These are phyloP conservation scores for Chrysotoxum bicinctum DNA, from an alignment of 2,888 invertebrate genomes.

Conservation along the genomic window DNA sequence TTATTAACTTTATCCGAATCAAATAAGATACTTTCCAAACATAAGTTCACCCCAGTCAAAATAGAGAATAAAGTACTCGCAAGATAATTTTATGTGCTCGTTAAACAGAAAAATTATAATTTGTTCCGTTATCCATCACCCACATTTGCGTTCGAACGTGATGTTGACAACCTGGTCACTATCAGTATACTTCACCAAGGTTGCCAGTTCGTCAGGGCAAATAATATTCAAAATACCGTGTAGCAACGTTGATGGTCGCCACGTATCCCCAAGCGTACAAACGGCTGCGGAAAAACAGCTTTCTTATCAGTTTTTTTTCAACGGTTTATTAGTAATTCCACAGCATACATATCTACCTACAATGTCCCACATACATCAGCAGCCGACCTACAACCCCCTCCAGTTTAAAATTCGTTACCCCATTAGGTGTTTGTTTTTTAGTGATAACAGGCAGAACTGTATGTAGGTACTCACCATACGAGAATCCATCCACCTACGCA, in stretches of 20 bases:
- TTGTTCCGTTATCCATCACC: conserved; percentile 32
- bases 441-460: conserved; percentile 45
- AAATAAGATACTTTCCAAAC: background rate
- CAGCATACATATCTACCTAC: conserved; percentile 24
- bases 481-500: conserved; percentile 59
- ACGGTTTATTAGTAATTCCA: conserved; percentile 67
- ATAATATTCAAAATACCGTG: conserved; percentile 39
- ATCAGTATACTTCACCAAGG: conserved; percentile 61
- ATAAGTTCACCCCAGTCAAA: background rate
- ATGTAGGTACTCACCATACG: conserved; percentile 36
- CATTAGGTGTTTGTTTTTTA: conserved; percentile 47
- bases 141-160: conserved; percentile 50
- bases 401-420: conserved; percentile 43
- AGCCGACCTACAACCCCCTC: conserved; percentile 41
- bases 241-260: conserved; percentile 45
- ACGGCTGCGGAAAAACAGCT: conserved; percentile 28
- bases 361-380: conserved; percentile 54
- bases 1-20: background rate
- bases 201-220: conserved; percentile 50
- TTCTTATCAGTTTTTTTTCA: conserved; percentile 63
- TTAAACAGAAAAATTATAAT: background rate
- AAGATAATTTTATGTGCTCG: background rate
- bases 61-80: background rate
- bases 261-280: conserved; percentile 19
- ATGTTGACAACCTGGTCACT: conserved; percentile 58